Percentiles rank a stretch among this genome's conserved stretches.
phyloP scores from a whole-genome alignment of 92 coral and sea anemone genomes.

The Umimayanthus kanabou region DNA sequence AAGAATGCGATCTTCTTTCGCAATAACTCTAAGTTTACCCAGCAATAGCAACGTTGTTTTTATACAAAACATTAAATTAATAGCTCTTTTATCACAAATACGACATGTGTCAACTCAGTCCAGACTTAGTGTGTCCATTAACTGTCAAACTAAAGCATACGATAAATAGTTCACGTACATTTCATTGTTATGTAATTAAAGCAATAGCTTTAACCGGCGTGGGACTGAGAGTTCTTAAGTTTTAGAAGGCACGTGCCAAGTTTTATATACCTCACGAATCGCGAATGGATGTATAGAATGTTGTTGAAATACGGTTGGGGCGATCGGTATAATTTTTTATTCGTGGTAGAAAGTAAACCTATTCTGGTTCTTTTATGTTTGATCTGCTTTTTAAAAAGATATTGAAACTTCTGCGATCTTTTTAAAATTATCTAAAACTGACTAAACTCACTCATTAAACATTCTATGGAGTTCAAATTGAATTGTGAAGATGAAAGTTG shows the following conservation, averaged over 20 bases:
- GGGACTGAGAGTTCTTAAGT: not conserved
- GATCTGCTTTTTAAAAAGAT: no score
- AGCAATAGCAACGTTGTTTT: not conserved
- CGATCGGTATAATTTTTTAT: no score
- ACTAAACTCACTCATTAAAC: no score
- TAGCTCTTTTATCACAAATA: not conserved
- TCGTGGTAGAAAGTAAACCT: no score
- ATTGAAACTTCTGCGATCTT: no score
- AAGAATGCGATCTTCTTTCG: no score
- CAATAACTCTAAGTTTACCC: not conserved
- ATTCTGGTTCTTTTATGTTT: no score
- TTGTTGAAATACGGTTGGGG: no score
- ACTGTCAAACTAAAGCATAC: not conserved
- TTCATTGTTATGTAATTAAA: not conserved
- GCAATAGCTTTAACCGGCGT: not conserved
- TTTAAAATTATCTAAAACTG: no score
- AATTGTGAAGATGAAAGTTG: no score
- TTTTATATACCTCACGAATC: not conserved
- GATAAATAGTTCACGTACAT: not conserved
- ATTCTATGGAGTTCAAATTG: no score
- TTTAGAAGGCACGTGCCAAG: not conserved
- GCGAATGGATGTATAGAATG: not conserved
- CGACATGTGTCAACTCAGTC: conserved; percentile 1
- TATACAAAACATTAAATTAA: not conserved
- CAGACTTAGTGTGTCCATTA: not conserved